A percentile compares a stretch with the other conserved stretches of the same genome.
Conservation (phyloP, 2,797 vertebrate genomes). For the Pteronotus mesoamericanus region DNA sequence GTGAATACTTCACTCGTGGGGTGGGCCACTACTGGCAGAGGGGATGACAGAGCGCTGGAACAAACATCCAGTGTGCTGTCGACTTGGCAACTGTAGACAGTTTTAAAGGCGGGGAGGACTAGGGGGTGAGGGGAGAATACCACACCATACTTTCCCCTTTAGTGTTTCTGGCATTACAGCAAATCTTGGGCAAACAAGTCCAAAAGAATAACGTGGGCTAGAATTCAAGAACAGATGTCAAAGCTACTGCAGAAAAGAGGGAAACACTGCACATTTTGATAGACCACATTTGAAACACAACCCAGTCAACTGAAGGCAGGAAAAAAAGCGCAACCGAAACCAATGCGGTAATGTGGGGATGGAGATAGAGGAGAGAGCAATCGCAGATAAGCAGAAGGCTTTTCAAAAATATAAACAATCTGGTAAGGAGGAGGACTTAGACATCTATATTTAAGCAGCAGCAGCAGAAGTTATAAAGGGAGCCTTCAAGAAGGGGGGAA, state of each 20-base stretch:
- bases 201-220: constrained; percentile 79
- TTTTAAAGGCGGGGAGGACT: background rate
- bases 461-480: constrained; percentile 79
- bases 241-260: constrained; percentile 83
- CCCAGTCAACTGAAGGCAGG: constrained; percentile 82
- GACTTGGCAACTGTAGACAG: background rate
- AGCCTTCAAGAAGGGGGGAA: constrained; percentile 70
- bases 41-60: constrained; percentile 22
- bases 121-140: background rate
- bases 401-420: constrained; percentile 84
- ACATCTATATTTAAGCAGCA: constrained; percentile 81
- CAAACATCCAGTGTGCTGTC: background rate
- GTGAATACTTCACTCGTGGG: background rate
- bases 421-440: constrained; percentile 80
- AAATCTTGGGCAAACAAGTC: constrained; percentile 75
- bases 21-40: constrained; percentile 4
- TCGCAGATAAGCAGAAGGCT: constrained; percentile 83
- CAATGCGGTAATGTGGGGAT: constrained; percentile 78
- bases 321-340: constrained; percentile 82
- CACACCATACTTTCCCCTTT: background rate
- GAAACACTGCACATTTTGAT: constrained; percentile 85
- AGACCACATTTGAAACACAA: constrained; percentile 86
- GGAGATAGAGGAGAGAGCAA: constrained; percentile 80
- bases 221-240: constrained; percentile 84
- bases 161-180: constrained; percentile 71